Percentiles rank a stretch among this genome's conserved stretches.
Conservation (phyloP, 2,888 invertebrate genomes). For the Brachynemurus nebulosus region DNA sequence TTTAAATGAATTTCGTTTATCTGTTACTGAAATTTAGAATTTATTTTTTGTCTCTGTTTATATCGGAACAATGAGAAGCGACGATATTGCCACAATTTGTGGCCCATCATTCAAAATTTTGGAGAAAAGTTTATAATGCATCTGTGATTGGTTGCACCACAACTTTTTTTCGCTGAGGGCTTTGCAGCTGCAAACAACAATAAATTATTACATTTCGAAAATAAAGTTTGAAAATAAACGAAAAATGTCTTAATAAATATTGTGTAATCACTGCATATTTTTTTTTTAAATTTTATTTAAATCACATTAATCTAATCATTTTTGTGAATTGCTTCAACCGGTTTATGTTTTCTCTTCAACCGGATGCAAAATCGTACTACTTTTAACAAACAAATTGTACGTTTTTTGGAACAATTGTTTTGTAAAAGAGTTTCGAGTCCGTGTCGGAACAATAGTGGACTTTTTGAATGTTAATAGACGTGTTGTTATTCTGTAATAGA, state of each 20-base stretch:
- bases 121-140: no score
- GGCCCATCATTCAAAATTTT: constrained; percentile 11
- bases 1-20: not conserved
- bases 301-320: not conserved
- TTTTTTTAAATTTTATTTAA: not conserved
- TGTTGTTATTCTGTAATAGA: no score
- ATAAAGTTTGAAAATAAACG: not conserved
- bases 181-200: no score
- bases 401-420: not conserved
- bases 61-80: not conserved
- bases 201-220: not conserved
- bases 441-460: not conserved
- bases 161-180: not conserved
- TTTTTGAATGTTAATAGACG: no score
- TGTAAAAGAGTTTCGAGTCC: not conserved
- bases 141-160: not conserved
- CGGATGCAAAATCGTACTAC: not conserved
- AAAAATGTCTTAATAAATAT: not conserved
- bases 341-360: not conserved
- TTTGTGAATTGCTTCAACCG: not conserved
- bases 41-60: not conserved
- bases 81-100: constrained; percentile 7
- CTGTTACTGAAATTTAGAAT: constrained; percentile 5
- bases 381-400: not conserved
- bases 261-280: not conserved